Percentiles rank a stretch among this genome's conserved stretches.
Evolutionary conservation across 2,888 invertebrate genomes (phyloP).

Genomic region (Kryphioiulus occultus): DNA sequence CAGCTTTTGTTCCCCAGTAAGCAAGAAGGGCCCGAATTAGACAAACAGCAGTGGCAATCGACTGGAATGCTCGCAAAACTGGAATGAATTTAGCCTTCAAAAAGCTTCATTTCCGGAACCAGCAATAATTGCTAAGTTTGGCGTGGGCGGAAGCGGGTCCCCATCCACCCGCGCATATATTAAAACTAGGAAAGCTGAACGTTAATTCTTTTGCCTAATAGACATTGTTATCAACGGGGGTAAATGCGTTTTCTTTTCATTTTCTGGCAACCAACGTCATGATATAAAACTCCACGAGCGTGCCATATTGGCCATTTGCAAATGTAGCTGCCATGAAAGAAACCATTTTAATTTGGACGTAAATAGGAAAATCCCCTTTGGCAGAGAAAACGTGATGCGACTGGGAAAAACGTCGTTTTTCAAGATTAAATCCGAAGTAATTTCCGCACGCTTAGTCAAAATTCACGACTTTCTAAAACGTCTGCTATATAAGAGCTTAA

Average conservation of each 20-base stretch:
- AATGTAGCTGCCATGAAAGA: neutral
- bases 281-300: neutral
- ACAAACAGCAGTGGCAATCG: neutral
- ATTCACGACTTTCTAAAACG: neutral
- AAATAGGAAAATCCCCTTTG: neutral
- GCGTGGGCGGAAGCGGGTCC: neutral
- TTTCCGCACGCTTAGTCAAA: neutral
- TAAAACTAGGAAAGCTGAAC: neutral
- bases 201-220: neutral
- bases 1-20: neutral
- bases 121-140: neutral
- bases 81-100: neutral
- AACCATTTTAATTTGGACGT: neutral
- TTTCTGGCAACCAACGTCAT: neutral
- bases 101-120: neutral
- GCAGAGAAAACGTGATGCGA: neutral
- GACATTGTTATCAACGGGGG: neutral
- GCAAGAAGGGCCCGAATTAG: neutral
- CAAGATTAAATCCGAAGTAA: neutral
- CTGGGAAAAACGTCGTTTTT: neutral
- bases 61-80: neutral
- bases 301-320: neutral
- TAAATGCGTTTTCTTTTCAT: neutral
- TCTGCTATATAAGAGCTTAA: neutral
- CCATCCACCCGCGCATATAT: neutral